Percentiles rank a stretch among this genome's conserved stretches.
phyloP scores from a whole-genome alignment of 2,888 invertebrate species.

The Ceraclea dissimilis region DNA sequence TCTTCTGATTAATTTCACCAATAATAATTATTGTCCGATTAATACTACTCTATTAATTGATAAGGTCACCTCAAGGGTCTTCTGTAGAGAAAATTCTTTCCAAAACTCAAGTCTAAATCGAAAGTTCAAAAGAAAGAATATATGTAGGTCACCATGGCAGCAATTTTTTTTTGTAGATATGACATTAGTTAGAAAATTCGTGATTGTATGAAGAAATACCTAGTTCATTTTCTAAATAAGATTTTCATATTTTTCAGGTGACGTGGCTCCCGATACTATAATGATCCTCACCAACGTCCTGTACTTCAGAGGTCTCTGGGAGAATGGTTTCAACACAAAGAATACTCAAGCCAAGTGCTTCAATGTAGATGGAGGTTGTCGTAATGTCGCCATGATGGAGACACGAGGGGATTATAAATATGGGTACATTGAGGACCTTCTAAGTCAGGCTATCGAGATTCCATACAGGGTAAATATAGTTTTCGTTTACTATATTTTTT shows the following conservation, averaged over 20 bases:
- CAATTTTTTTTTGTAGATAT: no score
- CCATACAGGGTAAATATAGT: conserved; percentile 51
- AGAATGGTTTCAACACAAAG: conserved; percentile 45
- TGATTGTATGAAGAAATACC: no score
- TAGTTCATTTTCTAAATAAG: no score
- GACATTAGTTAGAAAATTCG: no score
- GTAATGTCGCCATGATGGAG: conserved; percentile 53
- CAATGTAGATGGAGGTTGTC: conserved; percentile 39
- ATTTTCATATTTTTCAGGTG: conserved; percentile 36
- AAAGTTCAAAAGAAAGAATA: no score
- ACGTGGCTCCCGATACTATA: conserved; percentile 41
- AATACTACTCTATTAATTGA: no score
- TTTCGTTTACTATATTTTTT: background rate
- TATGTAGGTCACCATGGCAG: no score
- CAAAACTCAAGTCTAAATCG: no score
- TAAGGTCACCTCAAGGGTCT: no score
- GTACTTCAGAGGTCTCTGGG: conserved; percentile 61
- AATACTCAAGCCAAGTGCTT: conserved; percentile 50
- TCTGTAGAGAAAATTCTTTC: no score
- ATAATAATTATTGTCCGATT: no score
- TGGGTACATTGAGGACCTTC: conserved; percentile 46
- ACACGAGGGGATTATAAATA: conserved; percentile 49
- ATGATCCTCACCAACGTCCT: conserved; percentile 55
- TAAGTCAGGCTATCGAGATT: conserved; percentile 56
- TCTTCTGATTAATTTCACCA: no score